Evolutionary conservation across 2,797 vertebrate genomes (phyloP).

Genomic region (Delichon dasypus): DNA sequence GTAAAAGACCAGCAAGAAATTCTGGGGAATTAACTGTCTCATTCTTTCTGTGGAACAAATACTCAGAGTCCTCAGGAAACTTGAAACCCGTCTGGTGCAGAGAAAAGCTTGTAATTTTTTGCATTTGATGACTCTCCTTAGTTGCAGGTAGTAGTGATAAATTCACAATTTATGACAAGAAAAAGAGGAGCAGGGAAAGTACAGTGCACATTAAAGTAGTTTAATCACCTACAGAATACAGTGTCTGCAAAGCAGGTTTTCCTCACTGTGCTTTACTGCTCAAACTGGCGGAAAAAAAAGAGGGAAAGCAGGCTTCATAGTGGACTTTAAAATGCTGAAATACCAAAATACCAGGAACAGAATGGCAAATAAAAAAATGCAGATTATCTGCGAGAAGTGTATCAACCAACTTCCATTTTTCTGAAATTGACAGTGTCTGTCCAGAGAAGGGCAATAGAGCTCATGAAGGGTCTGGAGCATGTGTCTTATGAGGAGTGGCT

Average conservation of each 20-base stretch:
- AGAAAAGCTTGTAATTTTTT: conserved; percentile 44
- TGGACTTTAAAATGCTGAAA: not conserved
- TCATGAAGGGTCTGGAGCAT: not conserved
- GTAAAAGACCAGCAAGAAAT: conserved; percentile 73
- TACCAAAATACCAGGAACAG: not conserved
- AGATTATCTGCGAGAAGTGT: not conserved
- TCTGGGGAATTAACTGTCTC: conserved; percentile 48
- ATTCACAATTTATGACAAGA: conserved; percentile 40
- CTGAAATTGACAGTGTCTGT: not conserved
- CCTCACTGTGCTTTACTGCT: not conserved
- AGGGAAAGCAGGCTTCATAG: not conserved
- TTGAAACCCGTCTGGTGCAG: not conserved
- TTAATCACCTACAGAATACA: not conserved
- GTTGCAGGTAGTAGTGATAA: conserved; percentile 18
- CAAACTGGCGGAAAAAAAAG: not conserved
- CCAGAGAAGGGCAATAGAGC: not conserved
- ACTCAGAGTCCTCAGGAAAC: conserved; percentile 42
- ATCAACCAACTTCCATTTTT: not conserved
- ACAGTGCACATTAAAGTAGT: not conserved
- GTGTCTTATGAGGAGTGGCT: not conserved
- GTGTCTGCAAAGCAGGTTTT: not conserved
- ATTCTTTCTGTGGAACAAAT: conserved; percentile 53
- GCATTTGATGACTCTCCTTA: conserved; percentile 36
- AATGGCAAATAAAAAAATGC: not conserved
- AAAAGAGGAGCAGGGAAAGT: not conserved